Conservation (phyloP, 1,140 invertebrate genomes). For the Orius insidiosus region DNA sequence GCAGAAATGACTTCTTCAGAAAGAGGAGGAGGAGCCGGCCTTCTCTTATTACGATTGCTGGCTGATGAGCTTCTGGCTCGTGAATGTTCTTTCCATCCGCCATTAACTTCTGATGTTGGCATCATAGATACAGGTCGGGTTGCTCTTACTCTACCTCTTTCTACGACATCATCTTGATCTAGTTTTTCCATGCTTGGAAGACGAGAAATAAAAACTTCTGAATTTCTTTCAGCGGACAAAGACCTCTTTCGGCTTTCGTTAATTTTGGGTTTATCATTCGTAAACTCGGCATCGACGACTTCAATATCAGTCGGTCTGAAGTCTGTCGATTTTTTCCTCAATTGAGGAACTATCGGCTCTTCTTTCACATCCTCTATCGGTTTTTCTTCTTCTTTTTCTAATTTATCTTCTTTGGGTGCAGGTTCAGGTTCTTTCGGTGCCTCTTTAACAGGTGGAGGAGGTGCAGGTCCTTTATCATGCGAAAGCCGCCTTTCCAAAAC, state of each 20-base stretch:
- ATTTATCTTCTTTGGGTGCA: background rate
- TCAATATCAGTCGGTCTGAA: conserved; percentile 5
- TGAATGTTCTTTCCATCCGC: background rate
- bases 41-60: conserved; percentile 21
- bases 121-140: conserved; percentile 17
- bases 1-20: conserved; percentile 18
- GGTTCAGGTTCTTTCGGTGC: background rate
- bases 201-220: no score
- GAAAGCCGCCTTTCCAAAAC: conserved; percentile 20
- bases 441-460: conserved; percentile 31
- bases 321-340: conserved; percentile 3
- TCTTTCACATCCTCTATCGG: conserved; percentile 2
- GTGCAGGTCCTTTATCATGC: conserved; percentile 49
- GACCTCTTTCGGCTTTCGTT: no score
- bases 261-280: no score
- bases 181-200: no score
- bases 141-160: background rate
- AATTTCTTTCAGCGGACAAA: no score
- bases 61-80: conserved; percentile 21
- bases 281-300: background rate
- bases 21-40: conserved; percentile 22
- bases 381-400: background rate
- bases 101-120: conserved; percentile 14
- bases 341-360: conserved; percentile 11
- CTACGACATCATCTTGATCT: background rate